Percentiles rank a stretch among this genome's conserved stretches.
Conservation (phyloP, 2,797 vertebrate species). For the Simalia tracyae region DNA sequence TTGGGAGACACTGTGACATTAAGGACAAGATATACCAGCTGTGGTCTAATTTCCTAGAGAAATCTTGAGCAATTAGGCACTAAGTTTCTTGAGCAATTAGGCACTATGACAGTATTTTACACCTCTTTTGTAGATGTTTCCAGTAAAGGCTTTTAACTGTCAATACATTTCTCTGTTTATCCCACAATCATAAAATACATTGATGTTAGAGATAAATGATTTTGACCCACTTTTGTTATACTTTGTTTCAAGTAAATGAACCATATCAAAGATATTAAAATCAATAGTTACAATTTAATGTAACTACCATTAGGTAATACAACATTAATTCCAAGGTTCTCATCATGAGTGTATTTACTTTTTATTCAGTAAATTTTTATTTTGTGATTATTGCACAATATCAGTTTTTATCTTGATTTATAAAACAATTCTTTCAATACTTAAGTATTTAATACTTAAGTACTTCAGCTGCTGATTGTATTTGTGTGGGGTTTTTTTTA, state of each 20-base stretch:
- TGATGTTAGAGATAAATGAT: not conserved
- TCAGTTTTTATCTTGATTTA: conserved; percentile 18
- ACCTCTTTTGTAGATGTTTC: not conserved
- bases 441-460: not conserved
- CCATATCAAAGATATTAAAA: not conserved
- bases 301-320: not conserved
- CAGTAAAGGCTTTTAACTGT: not conserved
- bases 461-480: not conserved
- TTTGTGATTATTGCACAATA: not conserved
- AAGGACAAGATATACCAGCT: not conserved
- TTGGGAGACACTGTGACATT: not conserved
- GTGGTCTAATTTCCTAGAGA: not conserved
- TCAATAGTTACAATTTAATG: not conserved
- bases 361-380: not conserved
- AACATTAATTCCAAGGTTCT: not conserved
- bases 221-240: not conserved
- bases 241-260: not conserved
- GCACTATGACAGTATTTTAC: not conserved
- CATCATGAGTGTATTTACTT: not conserved
- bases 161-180: not conserved
- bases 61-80: not conserved
- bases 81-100: not conserved
- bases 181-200: not conserved
- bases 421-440: conserved; percentile 40
- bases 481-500: not conserved